A percentile compares a stretch with the other conserved stretches of the same genome.
phyloP scores from a whole-genome alignment of 35 echinoderm and acorn worm species.

The Heliocidaris tuberculata region DNA sequence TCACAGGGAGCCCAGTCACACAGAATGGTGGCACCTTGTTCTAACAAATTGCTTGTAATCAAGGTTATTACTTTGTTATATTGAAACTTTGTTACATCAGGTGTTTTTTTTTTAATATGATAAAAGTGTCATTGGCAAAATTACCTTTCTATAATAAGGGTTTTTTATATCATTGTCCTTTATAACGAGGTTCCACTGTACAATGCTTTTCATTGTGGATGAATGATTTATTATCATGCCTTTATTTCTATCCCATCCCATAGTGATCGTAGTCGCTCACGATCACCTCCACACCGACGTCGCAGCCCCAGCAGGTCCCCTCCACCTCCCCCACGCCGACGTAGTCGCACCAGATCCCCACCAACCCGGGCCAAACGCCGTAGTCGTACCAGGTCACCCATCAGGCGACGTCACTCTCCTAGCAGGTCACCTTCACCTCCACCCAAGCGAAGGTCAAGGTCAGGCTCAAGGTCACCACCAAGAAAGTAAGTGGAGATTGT shows the following conservation, averaged over 20 bases:
- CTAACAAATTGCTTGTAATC: too few species aligned
- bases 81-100: too few species aligned
- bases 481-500: conserved; percentile 14
- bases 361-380: background rate
- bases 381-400: conserved; percentile 21
- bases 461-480: conserved; percentile 37
- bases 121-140: too few species aligned
- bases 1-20: too few species aligned
- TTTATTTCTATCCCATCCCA: background rate
- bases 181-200: too few species aligned
- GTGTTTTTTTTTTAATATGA: too few species aligned
- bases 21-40: too few species aligned
- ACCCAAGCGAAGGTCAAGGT: conserved; percentile 33
- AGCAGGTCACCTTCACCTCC: conserved; percentile 19
- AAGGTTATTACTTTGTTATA: too few species aligned
- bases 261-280: conserved; percentile 35
- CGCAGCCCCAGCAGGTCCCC: conserved; percentile 32
- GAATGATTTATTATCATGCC: too few species aligned
- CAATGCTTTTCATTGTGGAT: too few species aligned
- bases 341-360: conserved; percentile 14
- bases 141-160: too few species aligned
- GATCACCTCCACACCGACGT: background rate
- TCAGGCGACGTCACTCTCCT: background rate
- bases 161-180: too few species aligned
- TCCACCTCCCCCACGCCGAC: conserved; percentile 21